These are phyloP conservation scores for Trachelus stipa DNA, from an alignment of 2,888 invertebrate genomes.

Conservation along the genomic window DNA sequence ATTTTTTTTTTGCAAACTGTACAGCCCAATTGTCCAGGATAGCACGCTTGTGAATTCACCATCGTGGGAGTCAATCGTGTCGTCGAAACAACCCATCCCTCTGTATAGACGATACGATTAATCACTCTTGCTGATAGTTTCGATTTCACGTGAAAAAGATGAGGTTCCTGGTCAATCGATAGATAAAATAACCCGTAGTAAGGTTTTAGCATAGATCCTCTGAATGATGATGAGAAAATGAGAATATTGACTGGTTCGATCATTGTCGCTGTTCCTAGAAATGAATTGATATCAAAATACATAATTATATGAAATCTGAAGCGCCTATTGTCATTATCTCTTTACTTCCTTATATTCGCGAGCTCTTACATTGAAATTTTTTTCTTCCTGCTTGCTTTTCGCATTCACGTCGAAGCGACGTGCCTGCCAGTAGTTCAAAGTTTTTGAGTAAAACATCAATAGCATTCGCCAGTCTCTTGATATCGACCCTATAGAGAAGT, in stretches of 20 bases:
- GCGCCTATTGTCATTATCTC: neutral
- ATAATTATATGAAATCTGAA: neutral
- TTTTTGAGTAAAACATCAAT: neutral
- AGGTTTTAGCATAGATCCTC: neutral
- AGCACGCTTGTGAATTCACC: neutral
- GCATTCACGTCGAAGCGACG: neutral
- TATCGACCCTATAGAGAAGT: neutral
- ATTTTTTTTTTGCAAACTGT: neutral
- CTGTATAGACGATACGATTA: neutral
- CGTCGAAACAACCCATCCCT: neutral
- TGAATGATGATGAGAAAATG: neutral
- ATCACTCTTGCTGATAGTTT: conserved; percentile 2
- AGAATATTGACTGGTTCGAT: neutral
- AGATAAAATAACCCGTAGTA: neutral
- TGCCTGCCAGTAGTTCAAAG: neutral
- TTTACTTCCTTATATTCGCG: neutral
- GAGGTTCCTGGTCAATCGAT: neutral
- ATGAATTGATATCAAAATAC: neutral
- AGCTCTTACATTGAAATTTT: neutral
- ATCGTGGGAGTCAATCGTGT: neutral
- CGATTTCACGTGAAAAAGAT: neutral
- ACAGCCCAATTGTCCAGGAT: neutral
- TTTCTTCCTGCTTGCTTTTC: neutral
- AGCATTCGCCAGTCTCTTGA: neutral
- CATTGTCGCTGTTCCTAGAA: neutral